These are phyloP conservation scores for Nasonia giraulti DNA, from an alignment of 1,140 invertebrate species.

Conservation along the genomic window DNA sequence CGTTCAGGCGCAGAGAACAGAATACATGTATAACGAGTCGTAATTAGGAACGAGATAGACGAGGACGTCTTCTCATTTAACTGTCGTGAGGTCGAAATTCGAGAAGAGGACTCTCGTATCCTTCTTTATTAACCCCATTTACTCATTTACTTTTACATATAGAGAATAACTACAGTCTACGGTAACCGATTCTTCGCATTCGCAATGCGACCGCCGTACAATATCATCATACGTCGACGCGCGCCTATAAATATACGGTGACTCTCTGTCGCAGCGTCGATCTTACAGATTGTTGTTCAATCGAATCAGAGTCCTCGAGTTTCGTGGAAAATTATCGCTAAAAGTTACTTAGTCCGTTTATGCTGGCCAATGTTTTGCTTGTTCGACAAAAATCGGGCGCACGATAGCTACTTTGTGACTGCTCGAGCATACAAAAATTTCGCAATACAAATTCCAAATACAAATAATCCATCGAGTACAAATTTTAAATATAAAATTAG, in stretches of 20 bases:
- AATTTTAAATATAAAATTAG: constrained; percentile 26
- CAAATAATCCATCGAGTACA: background rate
- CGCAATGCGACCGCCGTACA: background rate
- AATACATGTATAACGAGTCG: constrained; percentile 34
- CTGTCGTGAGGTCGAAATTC: constrained; percentile 41
- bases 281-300: constrained; percentile 28
- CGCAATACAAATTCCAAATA: background rate
- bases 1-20: constrained; percentile 41
- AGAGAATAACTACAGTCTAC: background rate
- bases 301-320: constrained; percentile 37
- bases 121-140: background rate
- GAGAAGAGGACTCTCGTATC: constrained; percentile 29
- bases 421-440: background rate
- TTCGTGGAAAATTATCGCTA: constrained; percentile 48
- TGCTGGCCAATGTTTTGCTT: constrained; percentile 43
- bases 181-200: constrained; percentile 7
- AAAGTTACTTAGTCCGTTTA: constrained; percentile 49
- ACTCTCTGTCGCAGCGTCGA: background rate
- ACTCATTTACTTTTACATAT: background rate
- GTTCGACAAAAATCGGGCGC: constrained; percentile 10
- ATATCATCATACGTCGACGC: background rate
- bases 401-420: constrained; percentile 8
- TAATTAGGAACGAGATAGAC: constrained; percentile 46
- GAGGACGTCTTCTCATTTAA: constrained; percentile 30
- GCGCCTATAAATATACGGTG: background rate